Conservation (phyloP, 2,888 invertebrate genomes). For the Eupithecia tripunctaria region DNA sequence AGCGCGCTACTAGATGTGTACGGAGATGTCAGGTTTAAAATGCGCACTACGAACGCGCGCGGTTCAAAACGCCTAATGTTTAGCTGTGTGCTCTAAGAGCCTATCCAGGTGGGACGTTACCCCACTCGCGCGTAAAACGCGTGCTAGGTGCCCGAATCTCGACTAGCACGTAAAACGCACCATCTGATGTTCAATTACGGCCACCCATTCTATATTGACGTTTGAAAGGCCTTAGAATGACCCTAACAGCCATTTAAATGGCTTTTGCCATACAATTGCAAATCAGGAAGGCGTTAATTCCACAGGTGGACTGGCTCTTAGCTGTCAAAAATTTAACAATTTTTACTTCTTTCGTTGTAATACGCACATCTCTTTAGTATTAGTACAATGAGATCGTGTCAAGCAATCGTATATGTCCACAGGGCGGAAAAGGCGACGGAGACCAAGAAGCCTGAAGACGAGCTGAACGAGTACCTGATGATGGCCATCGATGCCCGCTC, state of each 20-base stretch:
- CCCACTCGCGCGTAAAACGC: too few species aligned
- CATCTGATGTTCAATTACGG: too few species aligned
- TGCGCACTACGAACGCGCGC: neutral
- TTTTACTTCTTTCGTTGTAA: neutral
- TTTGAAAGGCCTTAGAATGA: too few species aligned
- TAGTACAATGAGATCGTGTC: neutral
- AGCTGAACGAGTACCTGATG: conserved; percentile 98
- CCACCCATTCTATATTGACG: too few species aligned
- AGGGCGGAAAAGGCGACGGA: conserved; percentile 89
- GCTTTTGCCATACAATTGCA: too few species aligned
- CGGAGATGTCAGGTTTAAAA: neutral
- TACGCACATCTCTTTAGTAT: neutral
- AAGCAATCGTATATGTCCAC: conserved; percentile 14
- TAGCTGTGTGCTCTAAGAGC: neutral
- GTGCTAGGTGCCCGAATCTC: too few species aligned
- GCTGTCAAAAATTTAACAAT: neutral
- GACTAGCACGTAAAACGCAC: too few species aligned
- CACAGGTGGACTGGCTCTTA: neutral
- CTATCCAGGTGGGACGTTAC: too few species aligned
- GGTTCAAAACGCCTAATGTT: neutral
- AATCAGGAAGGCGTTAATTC: too few species aligned
- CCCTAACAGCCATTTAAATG: too few species aligned
- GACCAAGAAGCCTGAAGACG: conserved; percentile 93
- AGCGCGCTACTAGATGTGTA: neutral
- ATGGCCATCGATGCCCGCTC: conserved; percentile 97